phyloP scores from a whole-genome alignment of 2,797 vertebrate genomes.

The Artibeus lituratus region DNA sequence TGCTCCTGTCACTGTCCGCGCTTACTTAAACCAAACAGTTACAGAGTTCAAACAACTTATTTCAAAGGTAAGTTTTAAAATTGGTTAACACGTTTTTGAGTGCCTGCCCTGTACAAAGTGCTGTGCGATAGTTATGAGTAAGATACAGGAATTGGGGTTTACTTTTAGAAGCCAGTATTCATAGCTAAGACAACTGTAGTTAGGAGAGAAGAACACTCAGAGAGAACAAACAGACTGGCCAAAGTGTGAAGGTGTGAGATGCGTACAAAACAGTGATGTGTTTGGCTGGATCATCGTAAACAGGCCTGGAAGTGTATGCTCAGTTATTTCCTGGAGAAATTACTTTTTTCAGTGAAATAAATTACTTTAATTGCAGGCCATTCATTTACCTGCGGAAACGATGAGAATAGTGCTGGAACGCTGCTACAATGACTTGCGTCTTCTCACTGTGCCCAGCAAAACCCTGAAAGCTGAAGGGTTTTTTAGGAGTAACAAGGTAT shows the following conservation, averaged over 20 bases:
- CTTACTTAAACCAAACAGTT: slow-evolving; percentile 97
- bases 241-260: neutral
- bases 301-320: neutral
- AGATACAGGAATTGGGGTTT: neutral
- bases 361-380: slow-evolving; percentile 82
- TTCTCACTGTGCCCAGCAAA: slow-evolving; percentile 94
- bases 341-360: neutral
- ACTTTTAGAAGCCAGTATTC: neutral
- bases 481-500: slow-evolving; percentile 99
- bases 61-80: slow-evolving; percentile 90
- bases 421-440: slow-evolving; percentile 97
- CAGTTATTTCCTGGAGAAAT: slow-evolving; percentile 8
- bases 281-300: neutral
- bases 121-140: neutral
- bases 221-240: neutral
- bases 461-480: slow-evolving; percentile 98
- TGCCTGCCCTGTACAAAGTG: neutral
- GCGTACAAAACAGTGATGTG: neutral
- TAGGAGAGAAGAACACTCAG: neutral
- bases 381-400: slow-evolving; percentile 89
- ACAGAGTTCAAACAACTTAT: slow-evolving; percentile 97
- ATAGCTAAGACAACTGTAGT: neutral
- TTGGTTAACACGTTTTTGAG: neutral
- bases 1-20: slow-evolving; percentile 92
- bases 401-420: slow-evolving; percentile 98